Conservation (phyloP, 1,140 invertebrate species). For the Drosophila ambigua region DNA sequence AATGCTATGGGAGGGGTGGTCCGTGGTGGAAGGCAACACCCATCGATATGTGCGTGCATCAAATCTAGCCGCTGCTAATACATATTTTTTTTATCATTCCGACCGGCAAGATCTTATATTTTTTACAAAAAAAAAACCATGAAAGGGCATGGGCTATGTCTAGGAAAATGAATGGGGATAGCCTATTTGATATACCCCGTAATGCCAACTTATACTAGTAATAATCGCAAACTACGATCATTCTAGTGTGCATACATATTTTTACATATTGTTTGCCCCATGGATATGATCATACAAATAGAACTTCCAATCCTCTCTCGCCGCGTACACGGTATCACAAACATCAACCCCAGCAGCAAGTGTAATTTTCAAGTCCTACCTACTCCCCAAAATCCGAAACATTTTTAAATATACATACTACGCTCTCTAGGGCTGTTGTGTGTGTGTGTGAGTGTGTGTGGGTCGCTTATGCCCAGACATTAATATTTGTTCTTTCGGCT, state of each 20-base stretch:
- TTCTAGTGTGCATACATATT: neutral
- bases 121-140: slow-evolving; percentile 11
- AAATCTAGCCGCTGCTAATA: slow-evolving; percentile 58
- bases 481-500: slow-evolving; percentile 71
- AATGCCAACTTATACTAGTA: no score
- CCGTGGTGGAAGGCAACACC: slow-evolving; percentile 8
- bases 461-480: slow-evolving; percentile 63
- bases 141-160: no score
- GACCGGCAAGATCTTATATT: slow-evolving; percentile 40
- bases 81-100: slow-evolving; percentile 57
- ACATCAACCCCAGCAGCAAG: slow-evolving; percentile 67
- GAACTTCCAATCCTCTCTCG: neutral
- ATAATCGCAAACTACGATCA: no score
- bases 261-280: neutral
- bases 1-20: slow-evolving; percentile 1
- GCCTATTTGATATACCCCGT: no score
- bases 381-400: slow-evolving; percentile 50
- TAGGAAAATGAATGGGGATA: no score
- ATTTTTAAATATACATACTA: slow-evolving; percentile 35
- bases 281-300: no score
- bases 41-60: slow-evolving; percentile 64
- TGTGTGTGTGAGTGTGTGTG: slow-evolving; percentile 26
- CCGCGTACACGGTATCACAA: slow-evolving; percentile 20
- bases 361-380: slow-evolving; percentile 45
- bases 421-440: slow-evolving; percentile 10